Evolutionary conservation across 2,113 vertebrate species (phyloP).

Genomic region (Xenus cinereus): DNA sequence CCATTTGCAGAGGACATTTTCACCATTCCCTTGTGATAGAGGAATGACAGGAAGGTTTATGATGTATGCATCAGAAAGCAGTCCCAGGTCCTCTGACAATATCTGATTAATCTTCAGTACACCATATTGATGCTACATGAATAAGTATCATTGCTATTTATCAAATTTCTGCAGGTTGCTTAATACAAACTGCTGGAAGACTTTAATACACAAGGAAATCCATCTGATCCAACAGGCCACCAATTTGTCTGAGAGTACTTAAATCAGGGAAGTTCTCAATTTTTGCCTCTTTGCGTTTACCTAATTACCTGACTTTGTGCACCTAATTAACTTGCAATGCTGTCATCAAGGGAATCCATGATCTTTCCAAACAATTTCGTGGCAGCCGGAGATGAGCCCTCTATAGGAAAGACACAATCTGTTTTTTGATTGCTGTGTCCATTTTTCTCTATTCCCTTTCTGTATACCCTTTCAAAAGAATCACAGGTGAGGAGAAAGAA

Average conservation of each 20-base stretch:
- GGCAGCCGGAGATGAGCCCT: neutral
- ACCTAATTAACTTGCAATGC: constrained; percentile 33
- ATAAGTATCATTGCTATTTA: neutral
- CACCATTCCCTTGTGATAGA: neutral
- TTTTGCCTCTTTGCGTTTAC: constrained; percentile 10
- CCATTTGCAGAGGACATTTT: neutral
- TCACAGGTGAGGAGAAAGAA: neutral
- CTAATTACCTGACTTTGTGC: constrained; percentile 10
- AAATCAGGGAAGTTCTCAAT: neutral
- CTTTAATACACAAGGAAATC: neutral
- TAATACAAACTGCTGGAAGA: neutral
- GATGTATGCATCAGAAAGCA: neutral
- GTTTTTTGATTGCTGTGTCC: neutral
- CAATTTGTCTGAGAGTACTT: neutral
- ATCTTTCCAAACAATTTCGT: constrained; percentile 39
- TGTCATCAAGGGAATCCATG: constrained; percentile 9
- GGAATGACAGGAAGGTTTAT: neutral
- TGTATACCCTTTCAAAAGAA: neutral
- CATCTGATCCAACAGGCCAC: neutral
- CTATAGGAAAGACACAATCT: neutral
- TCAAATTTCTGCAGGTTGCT: neutral
- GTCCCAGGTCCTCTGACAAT: neutral
- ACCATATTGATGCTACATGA: neutral
- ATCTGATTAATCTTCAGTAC: neutral
- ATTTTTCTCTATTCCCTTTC: neutral